Conservation (phyloP, 2,888 invertebrate genomes). For the Eurytoma adleriae region DNA sequence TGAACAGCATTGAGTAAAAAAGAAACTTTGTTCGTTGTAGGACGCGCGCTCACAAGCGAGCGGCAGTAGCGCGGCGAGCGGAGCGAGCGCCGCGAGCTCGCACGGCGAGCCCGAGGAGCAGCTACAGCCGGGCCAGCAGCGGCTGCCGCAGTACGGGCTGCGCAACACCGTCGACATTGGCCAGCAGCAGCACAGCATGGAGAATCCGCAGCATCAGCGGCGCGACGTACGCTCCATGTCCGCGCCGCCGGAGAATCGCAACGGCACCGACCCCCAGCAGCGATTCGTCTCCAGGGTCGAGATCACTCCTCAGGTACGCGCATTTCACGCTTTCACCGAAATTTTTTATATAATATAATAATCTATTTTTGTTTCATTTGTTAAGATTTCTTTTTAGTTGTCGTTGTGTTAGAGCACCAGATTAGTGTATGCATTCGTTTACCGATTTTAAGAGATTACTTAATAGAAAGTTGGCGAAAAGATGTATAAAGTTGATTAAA, state of each 20-base stretch:
- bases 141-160: slow-evolving; percentile 80
- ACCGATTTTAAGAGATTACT: no score
- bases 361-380: no score
- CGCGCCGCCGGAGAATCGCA: slow-evolving; percentile 83
- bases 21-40: background rate
- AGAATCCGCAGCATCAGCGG: slow-evolving; percentile 69
- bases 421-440: no score
- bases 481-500: no score
- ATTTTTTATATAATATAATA: no score
- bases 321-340: background rate
- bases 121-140: slow-evolving; percentile 46
- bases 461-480: no score
- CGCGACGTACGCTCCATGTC: slow-evolving; percentile 87
- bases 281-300: slow-evolving; percentile 71
- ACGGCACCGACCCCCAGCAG: slow-evolving; percentile 57
- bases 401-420: no score
- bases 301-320: slow-evolving; percentile 68
- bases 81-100: slow-evolving; percentile 70
- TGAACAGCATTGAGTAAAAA: background rate
- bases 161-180: slow-evolving; percentile 90
- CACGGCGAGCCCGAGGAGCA: slow-evolving; percentile 68
- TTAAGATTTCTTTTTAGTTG: no score
- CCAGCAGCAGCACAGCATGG: slow-evolving; percentile 79
- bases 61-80: slow-evolving; percentile 71
- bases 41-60: slow-evolving; percentile 72